Evolutionary conservation across 2,797 vertebrate genomes (phyloP).

Genomic region (Petrocephalus sullivani): DNA sequence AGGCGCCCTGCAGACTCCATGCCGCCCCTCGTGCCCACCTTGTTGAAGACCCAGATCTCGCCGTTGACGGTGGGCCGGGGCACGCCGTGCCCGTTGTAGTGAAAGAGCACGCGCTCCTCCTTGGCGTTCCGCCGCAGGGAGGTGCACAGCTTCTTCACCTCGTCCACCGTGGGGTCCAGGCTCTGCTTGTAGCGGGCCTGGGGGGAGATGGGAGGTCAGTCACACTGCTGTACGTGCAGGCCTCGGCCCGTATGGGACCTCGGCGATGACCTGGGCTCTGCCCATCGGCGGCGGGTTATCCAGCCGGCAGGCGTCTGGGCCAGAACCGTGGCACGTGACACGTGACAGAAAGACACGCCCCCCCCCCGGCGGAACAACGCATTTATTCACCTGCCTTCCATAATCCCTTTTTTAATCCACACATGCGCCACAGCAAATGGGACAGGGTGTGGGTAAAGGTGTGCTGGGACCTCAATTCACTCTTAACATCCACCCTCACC

Average conservation of each 20-base stretch:
- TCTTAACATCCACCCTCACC: not conserved
- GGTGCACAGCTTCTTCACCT: conserved; percentile 96
- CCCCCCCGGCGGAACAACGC: not conserved
- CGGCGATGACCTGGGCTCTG: not conserved
- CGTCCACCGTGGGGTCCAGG: conserved; percentile 92
- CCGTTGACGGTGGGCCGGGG: conserved; percentile 94
- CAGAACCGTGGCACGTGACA: not conserved
- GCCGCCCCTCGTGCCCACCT: conserved; percentile 59
- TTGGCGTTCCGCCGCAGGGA: conserved; percentile 92
- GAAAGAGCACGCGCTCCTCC: conserved; percentile 93
- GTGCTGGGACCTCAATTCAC: not conserved
- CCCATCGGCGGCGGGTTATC: not conserved
- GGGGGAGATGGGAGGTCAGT: not conserved
- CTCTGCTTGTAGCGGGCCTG: conserved; percentile 98
- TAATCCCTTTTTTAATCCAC: not conserved
- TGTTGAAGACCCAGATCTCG: conserved; percentile 99
- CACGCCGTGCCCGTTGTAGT: conserved; percentile 96
- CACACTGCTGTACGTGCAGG: not conserved
- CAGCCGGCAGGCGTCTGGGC: not conserved
- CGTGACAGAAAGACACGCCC: not conserved
- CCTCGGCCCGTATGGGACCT: not conserved
- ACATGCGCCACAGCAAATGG: not conserved
- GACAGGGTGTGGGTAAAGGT: not conserved
- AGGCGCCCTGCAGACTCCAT: not conserved
- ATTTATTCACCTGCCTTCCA: not conserved